A percentile compares a stretch with the other conserved stretches of the same genome.
Evolutionary conservation across 2,113 vertebrate species (phyloP).

Genomic region (Hemichromis elongatus): DNA sequence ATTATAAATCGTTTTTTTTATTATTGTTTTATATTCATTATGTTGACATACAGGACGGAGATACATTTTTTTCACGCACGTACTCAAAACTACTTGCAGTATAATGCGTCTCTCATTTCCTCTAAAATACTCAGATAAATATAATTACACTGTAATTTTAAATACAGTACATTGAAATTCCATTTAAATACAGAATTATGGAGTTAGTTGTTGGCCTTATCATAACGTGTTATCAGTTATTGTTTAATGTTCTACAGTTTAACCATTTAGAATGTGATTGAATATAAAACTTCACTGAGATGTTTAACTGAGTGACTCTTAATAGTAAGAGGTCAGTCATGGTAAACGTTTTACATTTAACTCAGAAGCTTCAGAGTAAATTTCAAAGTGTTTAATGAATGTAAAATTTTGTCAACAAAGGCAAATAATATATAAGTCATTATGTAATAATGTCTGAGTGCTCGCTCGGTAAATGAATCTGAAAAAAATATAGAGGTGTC

Average conservation of each 20-base stretch:
- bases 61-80: neutral
- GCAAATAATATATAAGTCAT: too few species aligned
- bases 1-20: neutral
- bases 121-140: neutral
- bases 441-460: too few species aligned
- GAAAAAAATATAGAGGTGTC: too few species aligned
- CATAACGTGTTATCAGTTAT: neutral
- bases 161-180: neutral
- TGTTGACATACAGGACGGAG: neutral
- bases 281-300: neutral
- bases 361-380: neutral
- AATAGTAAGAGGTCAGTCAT: neutral
- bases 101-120: neutral
- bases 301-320: neutral
- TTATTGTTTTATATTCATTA: neutral
- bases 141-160: neutral
- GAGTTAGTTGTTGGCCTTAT: fast-evolving
- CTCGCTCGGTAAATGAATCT: too few species aligned
- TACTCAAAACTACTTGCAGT: neutral
- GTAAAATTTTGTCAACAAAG: too few species aligned
- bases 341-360: neutral
- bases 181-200: neutral
- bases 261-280: neutral
- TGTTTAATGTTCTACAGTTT: neutral
- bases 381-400: neutral